Evolutionary conservation across 37 sponge, comb jelly and placozoan genomes (phyloP).

Genomic region (Haliclona indistincta): DNA sequence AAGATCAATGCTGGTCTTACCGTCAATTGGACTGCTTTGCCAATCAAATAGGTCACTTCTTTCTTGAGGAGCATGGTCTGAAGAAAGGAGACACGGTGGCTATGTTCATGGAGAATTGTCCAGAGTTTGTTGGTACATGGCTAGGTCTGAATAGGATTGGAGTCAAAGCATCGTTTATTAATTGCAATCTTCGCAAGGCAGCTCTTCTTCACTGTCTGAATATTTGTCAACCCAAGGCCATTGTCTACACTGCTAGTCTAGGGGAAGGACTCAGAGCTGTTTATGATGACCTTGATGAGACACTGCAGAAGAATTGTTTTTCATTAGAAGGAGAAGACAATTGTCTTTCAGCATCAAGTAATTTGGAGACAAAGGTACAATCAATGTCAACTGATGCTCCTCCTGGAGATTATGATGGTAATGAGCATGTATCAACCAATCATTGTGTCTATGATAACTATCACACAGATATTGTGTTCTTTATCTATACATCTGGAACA

Average conservation of each 20-base stretch:
- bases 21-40: constrained; percentile 48
- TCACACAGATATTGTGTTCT: constrained; percentile 44
- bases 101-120: constrained; percentile 65
- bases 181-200: constrained; percentile 68
- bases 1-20: constrained; percentile 68
- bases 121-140: constrained; percentile 69
- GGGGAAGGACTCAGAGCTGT: constrained; percentile 9
- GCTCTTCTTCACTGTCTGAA: constrained; percentile 65
- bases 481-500: constrained; percentile 88
- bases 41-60: constrained; percentile 59
- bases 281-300: constrained; percentile 1
- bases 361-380: constrained; percentile 26
- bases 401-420: too few species aligned
- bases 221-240: constrained; percentile 35
- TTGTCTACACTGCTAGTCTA: constrained; percentile 14
- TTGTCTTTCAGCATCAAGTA: background rate
- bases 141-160: constrained; percentile 66
- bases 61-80: constrained; percentile 41
- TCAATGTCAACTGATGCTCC: constrained; percentile 4
- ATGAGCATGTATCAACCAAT: background rate
- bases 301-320: constrained; percentile 4
- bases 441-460: background rate
- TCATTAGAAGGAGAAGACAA: constrained; percentile 20
- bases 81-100: constrained; percentile 69
- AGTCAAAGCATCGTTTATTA: constrained; percentile 62